Percentiles rank a stretch among this genome's conserved stretches.
Evolutionary conservation across 2,113 vertebrate genomes (phyloP).

Genomic region (Gymnogyps californianus): DNA sequence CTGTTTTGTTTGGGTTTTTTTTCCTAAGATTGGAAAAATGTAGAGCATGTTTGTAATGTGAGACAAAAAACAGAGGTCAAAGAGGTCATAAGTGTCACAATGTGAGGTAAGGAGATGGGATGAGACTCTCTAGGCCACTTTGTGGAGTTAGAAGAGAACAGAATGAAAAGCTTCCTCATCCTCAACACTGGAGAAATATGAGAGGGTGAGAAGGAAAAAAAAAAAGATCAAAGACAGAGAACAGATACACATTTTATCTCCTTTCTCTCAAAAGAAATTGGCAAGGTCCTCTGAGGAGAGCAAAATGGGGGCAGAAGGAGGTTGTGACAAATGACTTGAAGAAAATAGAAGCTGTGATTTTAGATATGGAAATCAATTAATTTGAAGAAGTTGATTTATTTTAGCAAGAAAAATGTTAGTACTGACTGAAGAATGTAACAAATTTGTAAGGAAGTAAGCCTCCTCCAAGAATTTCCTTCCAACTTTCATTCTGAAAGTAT

Average conservation of each 20-base stretch:
- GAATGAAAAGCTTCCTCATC: not conserved
- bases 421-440: not conserved
- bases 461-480: not conserved
- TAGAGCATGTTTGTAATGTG: not conserved
- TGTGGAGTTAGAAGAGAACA: not conserved
- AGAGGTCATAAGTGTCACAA: not conserved
- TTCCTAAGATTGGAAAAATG: not conserved
- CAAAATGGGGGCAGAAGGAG: not conserved
- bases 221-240: not conserved
- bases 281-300: not conserved
- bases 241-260: not conserved
- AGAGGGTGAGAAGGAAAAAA: not conserved
- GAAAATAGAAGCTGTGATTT: not conserved
- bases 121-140: not conserved
- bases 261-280: not conserved
- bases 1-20: not conserved
- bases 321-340: not conserved
- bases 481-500: not conserved
- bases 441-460: not conserved
- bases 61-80: not conserved
- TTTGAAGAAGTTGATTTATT: not conserved
- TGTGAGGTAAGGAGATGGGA: not conserved
- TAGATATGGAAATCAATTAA: constrained; percentile 26
- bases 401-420: not conserved
- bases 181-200: rapidly evolving